Evolutionary conservation across 2,888 invertebrate species (phyloP), one percentile per base, ranked within the genome.

Genomic region (Gastracanthus pulcherrimus): DNA sequence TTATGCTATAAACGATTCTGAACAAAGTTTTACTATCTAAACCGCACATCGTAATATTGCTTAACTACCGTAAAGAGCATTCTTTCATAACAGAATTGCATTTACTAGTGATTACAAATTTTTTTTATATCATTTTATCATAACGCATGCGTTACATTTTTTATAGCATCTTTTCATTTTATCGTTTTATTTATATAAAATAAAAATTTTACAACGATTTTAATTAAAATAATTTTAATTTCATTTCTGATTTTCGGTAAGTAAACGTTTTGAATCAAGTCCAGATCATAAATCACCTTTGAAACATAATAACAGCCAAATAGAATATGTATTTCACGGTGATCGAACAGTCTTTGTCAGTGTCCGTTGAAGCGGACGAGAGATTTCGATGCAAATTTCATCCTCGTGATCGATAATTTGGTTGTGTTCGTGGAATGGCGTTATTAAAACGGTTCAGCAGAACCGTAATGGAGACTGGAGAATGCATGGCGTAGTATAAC

Each of bases 381-480:
- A 64, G 19, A 64, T 78, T 78, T 38, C 64, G 64, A 67, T 58
- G 58, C 45, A 34, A 66, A 79, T 79, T 79, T 58, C 29, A 13
- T 16, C 29, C 34, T 41, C 5, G 34, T 19, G 58, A 80, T 74
- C 74, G 69, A 74, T 74, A 69, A 74, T 74, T 80, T 71, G 48
- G 48, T 38, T 48, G 41, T 23, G 34, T 7, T 26, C 41, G 31
- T 13, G 36, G 66, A 69, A 74, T 67, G 67, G 48, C 60, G 64
- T 78, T 78, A 74, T 79, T 58, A 74, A 74, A 79, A 74, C 29
- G 36, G 13, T 4, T 11, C 67, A 11, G 38, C 60, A 41, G 34
- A 79, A 66, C 64, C 72, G 58, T 71, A 72, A 79, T 79, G 55
- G 66, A 79, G 31, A 38, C 34, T 72, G 62, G 38, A 26, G 36